Percentiles rank a stretch among this genome's conserved stretches.
These are phyloP conservation scores for Dermatemys mawii DNA, from an alignment of 2,113 vertebrate genomes.

Conservation along the genomic window DNA sequence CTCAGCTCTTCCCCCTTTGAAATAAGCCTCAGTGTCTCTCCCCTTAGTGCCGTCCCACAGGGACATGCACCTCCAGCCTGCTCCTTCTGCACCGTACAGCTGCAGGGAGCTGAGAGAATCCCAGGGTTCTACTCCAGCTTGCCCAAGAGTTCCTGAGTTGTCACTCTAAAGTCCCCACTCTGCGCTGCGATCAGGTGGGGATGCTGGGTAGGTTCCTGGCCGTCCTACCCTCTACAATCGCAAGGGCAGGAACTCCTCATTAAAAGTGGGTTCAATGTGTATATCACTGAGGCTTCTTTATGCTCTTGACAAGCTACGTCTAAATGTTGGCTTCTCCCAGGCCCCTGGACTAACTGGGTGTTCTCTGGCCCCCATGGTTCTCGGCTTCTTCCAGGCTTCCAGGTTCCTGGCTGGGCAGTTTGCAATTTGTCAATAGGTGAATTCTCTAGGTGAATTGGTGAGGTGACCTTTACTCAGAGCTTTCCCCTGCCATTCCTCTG, in stretches of 20 bases:
- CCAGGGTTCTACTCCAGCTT: neutral
- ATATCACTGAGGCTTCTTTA: rapidly evolving
- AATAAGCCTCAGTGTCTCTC: neutral
- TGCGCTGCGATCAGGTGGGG: neutral
- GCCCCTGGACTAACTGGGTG: neutral
- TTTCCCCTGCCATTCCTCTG: neutral
- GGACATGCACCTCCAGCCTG: neutral
- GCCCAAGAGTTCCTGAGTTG: neutral
- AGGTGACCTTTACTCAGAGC: neutral
- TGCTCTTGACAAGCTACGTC: neutral
- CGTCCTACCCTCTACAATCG: rapidly evolving
- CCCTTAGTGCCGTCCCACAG: neutral
- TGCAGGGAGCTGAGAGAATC: neutral
- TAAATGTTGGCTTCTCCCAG: neutral
- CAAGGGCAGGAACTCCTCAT: neutral
- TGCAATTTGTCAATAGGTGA: neutral
- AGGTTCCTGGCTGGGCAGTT: rapidly evolving
- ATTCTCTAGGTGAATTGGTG: neutral
- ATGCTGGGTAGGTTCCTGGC: no score
- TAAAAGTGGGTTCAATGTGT: rapidly evolving
- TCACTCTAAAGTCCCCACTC: neutral
- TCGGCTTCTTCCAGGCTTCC: neutral
- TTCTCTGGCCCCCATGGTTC: neutral
- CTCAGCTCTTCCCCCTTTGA: neutral
- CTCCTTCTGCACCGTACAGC: neutral